Base-by-base conservation (phyloP, 2,113 vertebrate species). In the Bothrops jararaca region DNA sequence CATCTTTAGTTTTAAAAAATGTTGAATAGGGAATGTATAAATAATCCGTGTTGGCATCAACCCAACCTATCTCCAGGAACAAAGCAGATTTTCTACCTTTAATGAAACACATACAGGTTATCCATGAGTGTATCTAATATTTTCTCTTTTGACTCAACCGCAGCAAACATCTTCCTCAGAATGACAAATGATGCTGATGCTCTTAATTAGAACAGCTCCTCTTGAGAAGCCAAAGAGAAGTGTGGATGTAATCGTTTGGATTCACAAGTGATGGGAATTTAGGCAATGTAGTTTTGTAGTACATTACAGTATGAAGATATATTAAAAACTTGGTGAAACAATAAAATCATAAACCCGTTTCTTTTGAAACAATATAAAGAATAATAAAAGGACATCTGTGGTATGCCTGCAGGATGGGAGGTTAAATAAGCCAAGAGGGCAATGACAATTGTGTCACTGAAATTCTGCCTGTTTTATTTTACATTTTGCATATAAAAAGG, bases 251-350 rank as follows among this genome's bases (percentile, higher is more conserved):
- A 88, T 52, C 24, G 10, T 22, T 57, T 22, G 4, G n/a, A 12
- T 24, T 53, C 24, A 87, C 0, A 0, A n/a, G 34, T 3, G 13
- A 26, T 87, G 13, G 3, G 48, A 89, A 29, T 4, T 29, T 90
- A 29, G n/a, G 20, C 50, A 89, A 56, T 39, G 94, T 26, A 58
- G 48, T 5, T 29, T 7, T 26, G 50, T 88, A 52, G 13, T 10
- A 34, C 3, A 39, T n/a, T 64, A 18, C 22, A 23, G 93, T 24
- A 39, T 89, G 45, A 57, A 91, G 15, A 50, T 0, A 50, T 3
- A 54, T 11, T 50, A 24, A 60, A 60, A n/a, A 29, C 58, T 15
- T 50, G 3, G 26, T 18, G 4, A 29, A 45, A 50, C 3, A 1
- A 5, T 88, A 56, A 64, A 1, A 8, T 24, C 39, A 45, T 64